These are phyloP conservation scores for Cantharis nigra DNA, from an alignment of 2,888 invertebrate species.

Conservation along the genomic window DNA sequence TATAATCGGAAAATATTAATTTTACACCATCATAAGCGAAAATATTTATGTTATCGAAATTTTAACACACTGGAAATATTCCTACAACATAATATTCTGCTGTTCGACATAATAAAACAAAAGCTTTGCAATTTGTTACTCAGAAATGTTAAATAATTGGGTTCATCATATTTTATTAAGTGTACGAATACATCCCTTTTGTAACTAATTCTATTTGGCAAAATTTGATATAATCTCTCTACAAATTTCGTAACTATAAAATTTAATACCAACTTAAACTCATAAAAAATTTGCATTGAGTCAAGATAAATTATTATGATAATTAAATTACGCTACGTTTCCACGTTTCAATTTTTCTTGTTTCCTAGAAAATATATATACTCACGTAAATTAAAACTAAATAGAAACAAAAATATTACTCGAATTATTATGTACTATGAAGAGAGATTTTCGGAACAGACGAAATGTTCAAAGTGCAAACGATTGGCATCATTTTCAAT, in stretches of 20 bases:
- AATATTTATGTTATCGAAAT: neutral
- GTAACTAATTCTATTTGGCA: neutral
- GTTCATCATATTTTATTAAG: neutral
- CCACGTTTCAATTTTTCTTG: neutral
- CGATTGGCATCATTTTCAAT: too few species aligned
- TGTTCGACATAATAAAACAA: neutral
- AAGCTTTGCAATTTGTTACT: neutral
- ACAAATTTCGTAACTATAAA: neutral
- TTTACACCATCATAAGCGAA: neutral
- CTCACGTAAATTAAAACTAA: neutral
- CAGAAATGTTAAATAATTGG: neutral
- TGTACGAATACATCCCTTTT: neutral
- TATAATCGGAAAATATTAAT: neutral
- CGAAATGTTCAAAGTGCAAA: too few species aligned
- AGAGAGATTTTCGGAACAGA: neutral
- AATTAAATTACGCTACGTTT: neutral
- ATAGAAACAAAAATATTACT: too few species aligned
- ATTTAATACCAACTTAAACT: neutral
- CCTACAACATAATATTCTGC: neutral
- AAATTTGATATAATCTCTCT: neutral
- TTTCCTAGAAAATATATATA: neutral
- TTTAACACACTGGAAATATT: neutral
- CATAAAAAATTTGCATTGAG: neutral
- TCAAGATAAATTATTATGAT: neutral
- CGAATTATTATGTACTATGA: neutral